Evolutionary conservation across 2,113 vertebrate species (phyloP), one percentile per base, ranked within the genome.

Genomic region (Dipodomys ordii): DNA sequence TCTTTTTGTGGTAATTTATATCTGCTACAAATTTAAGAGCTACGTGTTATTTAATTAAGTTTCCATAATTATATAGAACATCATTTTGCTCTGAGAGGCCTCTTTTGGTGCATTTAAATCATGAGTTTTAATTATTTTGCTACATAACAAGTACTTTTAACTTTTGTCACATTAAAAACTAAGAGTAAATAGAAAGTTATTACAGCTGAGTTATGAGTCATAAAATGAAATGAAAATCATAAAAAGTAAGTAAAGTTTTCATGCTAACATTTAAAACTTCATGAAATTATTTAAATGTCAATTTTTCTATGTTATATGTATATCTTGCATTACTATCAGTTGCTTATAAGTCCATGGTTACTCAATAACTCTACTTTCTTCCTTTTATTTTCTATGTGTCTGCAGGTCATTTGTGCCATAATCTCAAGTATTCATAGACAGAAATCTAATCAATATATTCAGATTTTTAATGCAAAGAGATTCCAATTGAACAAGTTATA

Each of bases 91-190:
- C 67, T 87, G 11, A 94, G 53, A 94, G 81, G 73, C 95, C 72
- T 90, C 88, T 81, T 92, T 95, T 53, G 64, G 62, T 77, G 35
- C 16, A 82, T 89, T 95, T 91, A 92, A 83, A 92, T 92, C 11
- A 35, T 39, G 87, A 28, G 0, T 62, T 95, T 95, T 94, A 92
- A 97, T 96, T 94, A 96, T 77, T 96, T 96, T 89, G 83, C 60
- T 65, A 35, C 27, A 68, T 77, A 89, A 60, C 22, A 88, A 87
- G 27, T 94, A 73, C 13, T 13, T 93, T 94, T 82, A 96, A 84
- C 49, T 89, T 96, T 46, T 91, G 35, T 11, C 67, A 2, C 94
- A 60, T 92, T 95, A 87, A 94, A 92, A 95, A 79, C 13, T 68
- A 77, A 83, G 8, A 64, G 7, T 80, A 88, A 93, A 78, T 83